Base-by-base conservation (phyloP, 2,113 vertebrate genomes). In the Malaclemys terrapin region DNA sequence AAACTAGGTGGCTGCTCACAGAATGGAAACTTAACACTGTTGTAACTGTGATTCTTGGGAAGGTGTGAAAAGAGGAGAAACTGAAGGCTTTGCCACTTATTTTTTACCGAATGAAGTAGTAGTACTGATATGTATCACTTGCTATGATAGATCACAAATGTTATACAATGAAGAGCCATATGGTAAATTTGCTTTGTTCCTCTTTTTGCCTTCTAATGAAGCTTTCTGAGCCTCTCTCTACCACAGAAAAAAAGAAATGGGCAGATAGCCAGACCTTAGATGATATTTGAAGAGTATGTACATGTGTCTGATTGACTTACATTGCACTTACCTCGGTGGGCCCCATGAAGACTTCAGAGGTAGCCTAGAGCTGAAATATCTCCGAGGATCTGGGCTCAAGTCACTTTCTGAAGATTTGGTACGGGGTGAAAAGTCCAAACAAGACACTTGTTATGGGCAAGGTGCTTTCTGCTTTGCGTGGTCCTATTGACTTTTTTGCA, bases 371-470 rank as follows among this genome's bases (percentile, higher is more conserved):
- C 31, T 65, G 29, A 65, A 65, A 65, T 35, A 65, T 12, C 31
- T 65, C 29, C 17, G 31, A 35, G 7, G 31, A 65, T 65, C 29
- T 65, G 62, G 31, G 62, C 16, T 7, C 14, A 17, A 31, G 31
- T 42, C 69, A 42, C 69, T 75, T 42, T 75, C n/a, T 75, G 69
- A 75, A 75, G 38, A 42, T 75, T 20, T 75, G 69, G 20, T 22
- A 75, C 1, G 8, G 38, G 17, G 65, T 5, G 9, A 38, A 72
- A 72, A 22, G 38, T n/a, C n/a, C 16, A 6, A 35, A 38, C n/a
- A 72, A 69, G 94, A 96, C 94, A 90, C 88, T 95, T 94, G 29
- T 88, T 90, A 90, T 59, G 78, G 85, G 94, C 89, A 93, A 92
- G 94, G 57, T 82, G 84, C 5, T 0, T 94, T 94, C 93, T 89